phyloP scores from a whole-genome alignment of 2,797 vertebrate genomes.

The Cossypha niveicapilla region DNA sequence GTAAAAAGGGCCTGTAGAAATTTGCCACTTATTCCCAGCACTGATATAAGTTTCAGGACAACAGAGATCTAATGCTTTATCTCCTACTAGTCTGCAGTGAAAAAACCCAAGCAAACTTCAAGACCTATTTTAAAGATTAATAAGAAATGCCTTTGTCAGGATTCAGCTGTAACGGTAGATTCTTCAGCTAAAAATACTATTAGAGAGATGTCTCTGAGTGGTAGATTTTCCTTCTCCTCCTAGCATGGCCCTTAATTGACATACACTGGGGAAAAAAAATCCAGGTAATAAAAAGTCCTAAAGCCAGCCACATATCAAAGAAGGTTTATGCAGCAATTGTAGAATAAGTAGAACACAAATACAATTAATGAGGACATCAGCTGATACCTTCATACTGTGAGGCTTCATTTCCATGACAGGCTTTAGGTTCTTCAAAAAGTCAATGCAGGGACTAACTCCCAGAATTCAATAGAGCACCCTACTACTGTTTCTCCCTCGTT shows the following conservation, averaged over 20 bases:
- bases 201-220: neutral
- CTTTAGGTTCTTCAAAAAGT: neutral
- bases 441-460: neutral
- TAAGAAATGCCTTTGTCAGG: neutral
- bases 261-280: neutral
- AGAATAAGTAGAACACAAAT: neutral
- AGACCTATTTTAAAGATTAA: neutral
- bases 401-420: neutral
- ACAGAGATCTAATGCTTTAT: neutral
- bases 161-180: neutral
- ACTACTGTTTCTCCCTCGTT: fast-evolving
- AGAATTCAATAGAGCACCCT: neutral
- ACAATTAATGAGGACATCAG: neutral
- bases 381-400: neutral
- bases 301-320: neutral
- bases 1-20: neutral
- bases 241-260: neutral
- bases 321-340: neutral
- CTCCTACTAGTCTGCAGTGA: neutral
- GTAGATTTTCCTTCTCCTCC: neutral
- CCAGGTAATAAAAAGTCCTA: neutral
- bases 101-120: neutral
- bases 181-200: neutral
- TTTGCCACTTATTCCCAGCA: neutral
- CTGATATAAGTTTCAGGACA: neutral